Evolutionary conservation across 2,113 vertebrate species (phyloP), one percentile per base, ranked within the genome.

Genomic region (Atrichornis clamosus): DNA sequence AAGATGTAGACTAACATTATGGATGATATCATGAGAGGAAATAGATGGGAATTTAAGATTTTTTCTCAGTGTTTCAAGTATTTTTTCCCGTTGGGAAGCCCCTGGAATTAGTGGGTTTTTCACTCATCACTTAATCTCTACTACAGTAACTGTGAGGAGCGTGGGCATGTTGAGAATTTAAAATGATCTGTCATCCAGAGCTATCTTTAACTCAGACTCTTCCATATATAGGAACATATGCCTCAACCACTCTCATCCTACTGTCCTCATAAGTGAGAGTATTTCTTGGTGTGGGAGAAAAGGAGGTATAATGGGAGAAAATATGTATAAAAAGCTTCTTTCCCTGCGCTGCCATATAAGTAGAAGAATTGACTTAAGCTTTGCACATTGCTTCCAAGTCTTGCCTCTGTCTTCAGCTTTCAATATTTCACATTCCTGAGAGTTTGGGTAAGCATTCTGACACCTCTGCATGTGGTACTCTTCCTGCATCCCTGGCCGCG

Each of bases 221-320:
- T 94, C 91, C 91, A 95, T 93, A 92, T 95, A 94, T 91, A 93
- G 96, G 73, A 94, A 67, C 47, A 63, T 84, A 67, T 84, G 35
- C 56, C 84, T 91, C 84, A 77, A 70, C 53, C 39, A n/a, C 33
- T 83, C 46, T 68, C 55, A 64, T 82, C 47, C 62, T 67, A 24
- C 56, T 75, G 60, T 56, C 53, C 44, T 84, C 58, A 1, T 30
- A 84, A 95, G 60, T 39, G 65, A 60, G 20, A 78, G 6, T 78
- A 78, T 91, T 93, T 65, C 5, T 52, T 63, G 69, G 44, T 64
- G 24, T 84, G 56, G 60, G 73, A 95, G 56, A 42, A 90, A 53
- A 86, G 63, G 73, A 87, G 33, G 69, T 96, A 73, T 55, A 90
- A 92, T 68, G 73, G 69, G 62, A 84, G 52, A 47, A 95, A 92